phyloP scores from a whole-genome alignment of 2,797 vertebrate species.

The Sebastes matsubarae region DNA sequence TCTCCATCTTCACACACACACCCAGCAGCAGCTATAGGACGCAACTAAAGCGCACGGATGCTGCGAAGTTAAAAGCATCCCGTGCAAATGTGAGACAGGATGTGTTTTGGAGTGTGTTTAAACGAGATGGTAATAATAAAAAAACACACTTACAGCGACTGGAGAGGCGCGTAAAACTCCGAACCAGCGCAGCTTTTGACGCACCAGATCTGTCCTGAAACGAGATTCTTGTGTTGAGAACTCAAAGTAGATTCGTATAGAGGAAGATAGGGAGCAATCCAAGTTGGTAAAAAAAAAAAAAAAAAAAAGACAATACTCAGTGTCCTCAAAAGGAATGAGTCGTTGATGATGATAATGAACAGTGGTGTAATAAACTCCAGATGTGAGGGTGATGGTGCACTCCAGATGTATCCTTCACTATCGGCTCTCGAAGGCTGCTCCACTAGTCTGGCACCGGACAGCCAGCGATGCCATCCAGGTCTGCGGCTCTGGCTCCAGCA shows the following conservation, averaged over 20 bases:
- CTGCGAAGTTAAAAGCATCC: not conserved
- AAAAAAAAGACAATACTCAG: not conserved
- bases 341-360: not conserved
- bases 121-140: not conserved
- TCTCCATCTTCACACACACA: slow-evolving; percentile 22
- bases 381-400: not conserved
- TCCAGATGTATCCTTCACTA: not conserved
- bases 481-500: slow-evolving; percentile 4
- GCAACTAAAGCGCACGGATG: not conserved
- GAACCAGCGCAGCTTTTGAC: slow-evolving; percentile 5
- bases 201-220: not conserved
- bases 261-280: not conserved
- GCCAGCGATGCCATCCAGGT: slow-evolving; percentile 9
- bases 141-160: slow-evolving; percentile 5
- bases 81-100: not conserved
- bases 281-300: not conserved
- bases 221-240: not conserved
- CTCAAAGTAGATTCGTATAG: not conserved
- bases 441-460: not conserved
- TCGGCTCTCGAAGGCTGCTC: not conserved
- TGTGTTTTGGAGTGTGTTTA: not conserved
- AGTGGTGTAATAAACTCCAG: not conserved
- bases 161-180: not conserved
- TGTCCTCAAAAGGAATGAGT: not conserved
- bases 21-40: not conserved